phyloP scores from a whole-genome alignment of 2,888 invertebrate species.

The Leucoptera coffeella region DNA sequence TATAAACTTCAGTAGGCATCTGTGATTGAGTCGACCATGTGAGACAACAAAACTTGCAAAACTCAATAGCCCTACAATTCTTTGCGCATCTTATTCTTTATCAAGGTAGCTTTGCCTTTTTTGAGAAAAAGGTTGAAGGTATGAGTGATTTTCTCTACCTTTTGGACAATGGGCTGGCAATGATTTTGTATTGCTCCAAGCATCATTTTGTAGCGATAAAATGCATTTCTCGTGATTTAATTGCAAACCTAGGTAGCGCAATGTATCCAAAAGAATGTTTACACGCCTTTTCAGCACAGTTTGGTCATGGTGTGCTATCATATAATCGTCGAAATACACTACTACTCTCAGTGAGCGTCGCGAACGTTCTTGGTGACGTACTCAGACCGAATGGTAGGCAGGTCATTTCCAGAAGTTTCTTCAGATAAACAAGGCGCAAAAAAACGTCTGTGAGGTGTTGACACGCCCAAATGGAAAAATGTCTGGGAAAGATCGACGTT shows the following conservation, averaged over 20 bases:
- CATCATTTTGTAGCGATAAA: slow-evolving; percentile 7
- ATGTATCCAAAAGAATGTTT: not conserved
- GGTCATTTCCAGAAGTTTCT: slow-evolving; percentile 9
- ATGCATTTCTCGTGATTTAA: slow-evolving; percentile 7
- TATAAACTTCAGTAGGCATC: slow-evolving; percentile 6
- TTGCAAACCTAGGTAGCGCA: slow-evolving; percentile 6
- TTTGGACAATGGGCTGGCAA: slow-evolving; percentile 3
- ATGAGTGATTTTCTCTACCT: not conserved
- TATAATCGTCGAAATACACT: slow-evolving; percentile 9
- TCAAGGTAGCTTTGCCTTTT: slow-evolving; percentile 3
- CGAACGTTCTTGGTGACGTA: slow-evolving; percentile 9
- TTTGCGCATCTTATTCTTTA: slow-evolving; percentile 9
- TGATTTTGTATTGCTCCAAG: slow-evolving; percentile 6
- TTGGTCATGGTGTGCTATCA: slow-evolving; percentile 6
- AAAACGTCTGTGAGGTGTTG: slow-evolving; percentile 9
- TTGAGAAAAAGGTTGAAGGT: no score
- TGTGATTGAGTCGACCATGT: slow-evolving; percentile 8
- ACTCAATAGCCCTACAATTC: slow-evolving; percentile 8
- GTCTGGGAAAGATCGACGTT: slow-evolving; percentile 9
- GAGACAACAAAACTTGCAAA: slow-evolving; percentile 10
- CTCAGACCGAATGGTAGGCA: slow-evolving; percentile 12
- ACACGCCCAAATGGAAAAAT: no score
- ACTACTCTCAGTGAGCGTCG: slow-evolving; percentile 7
- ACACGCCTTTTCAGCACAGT: slow-evolving; percentile 5
- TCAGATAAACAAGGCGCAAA: slow-evolving; percentile 8